These are phyloP conservation scores for Formica selysi DNA, from an alignment of 1,140 invertebrate genomes.

Conservation along the genomic window DNA sequence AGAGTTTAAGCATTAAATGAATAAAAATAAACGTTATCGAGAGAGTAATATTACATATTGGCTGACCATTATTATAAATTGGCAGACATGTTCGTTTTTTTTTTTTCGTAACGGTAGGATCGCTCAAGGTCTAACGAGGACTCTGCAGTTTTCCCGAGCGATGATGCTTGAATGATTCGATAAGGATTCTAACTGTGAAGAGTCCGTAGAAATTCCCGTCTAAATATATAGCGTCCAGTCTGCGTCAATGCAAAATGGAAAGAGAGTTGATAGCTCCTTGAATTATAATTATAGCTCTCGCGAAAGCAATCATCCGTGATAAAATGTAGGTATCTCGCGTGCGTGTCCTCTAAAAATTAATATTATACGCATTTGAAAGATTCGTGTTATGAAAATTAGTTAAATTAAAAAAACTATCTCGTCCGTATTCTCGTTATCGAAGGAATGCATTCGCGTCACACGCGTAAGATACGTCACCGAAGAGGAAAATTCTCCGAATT, in stretches of 20 bases:
- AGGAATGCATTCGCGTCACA: background rate
- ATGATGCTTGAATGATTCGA: conserved; percentile 23
- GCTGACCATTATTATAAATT: background rate
- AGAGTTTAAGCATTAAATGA: background rate
- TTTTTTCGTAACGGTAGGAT: background rate
- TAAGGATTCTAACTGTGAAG: conserved; percentile 32
- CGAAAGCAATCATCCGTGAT: conserved; percentile 15
- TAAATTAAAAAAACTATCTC: conserved; percentile 14
- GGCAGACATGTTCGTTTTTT: background rate
- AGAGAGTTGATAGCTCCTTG: no score
- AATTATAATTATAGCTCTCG: conserved; percentile 23
- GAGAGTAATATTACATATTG: background rate
- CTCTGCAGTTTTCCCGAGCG: conserved; percentile 4
- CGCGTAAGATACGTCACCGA: background rate
- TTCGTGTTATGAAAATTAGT: background rate
- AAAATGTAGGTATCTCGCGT: background rate
- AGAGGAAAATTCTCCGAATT: background rate
- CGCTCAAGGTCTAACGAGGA: conserved; percentile 20
- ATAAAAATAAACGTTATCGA: background rate
- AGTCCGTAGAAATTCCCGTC: conserved; percentile 27
- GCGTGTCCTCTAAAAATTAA: background rate
- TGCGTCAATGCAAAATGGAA: conserved; percentile 1
- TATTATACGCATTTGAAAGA: background rate
- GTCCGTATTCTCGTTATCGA: conserved; percentile 38
- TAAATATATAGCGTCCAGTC: conserved; percentile 2